Evolutionary conservation across 2,888 invertebrate species (phyloP).

Genomic region (Pseudococcus viburni): DNA sequence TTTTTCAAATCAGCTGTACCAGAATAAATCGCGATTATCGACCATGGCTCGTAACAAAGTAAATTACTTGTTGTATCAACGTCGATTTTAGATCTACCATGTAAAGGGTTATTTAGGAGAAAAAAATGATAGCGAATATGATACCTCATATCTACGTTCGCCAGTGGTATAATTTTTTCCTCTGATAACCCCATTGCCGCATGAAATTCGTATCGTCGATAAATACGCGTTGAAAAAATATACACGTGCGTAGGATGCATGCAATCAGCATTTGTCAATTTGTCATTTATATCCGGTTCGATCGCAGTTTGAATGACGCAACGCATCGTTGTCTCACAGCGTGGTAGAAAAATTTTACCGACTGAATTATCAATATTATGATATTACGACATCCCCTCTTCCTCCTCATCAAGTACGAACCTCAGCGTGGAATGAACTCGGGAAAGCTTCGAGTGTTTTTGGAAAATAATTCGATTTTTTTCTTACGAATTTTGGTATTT

Average conservation of each 20-base stretch:
- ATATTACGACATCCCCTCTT: no score
- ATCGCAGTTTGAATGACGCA: background rate
- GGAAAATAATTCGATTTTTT: no score
- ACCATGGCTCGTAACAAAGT: background rate
- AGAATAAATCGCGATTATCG: background rate
- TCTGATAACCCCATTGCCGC: background rate
- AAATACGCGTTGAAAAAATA: background rate
- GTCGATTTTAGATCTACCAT: background rate
- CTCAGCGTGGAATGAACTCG: no score
- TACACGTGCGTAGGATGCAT: constrained; percentile 5
- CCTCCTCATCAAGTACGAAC: no score
- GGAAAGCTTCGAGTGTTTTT: no score
- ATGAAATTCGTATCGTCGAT: constrained; percentile 23
- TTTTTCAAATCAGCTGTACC: background rate
- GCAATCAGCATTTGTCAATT: constrained; percentile 7
- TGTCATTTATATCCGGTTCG: constrained; percentile 1
- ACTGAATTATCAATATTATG: no score
- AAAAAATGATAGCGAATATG: background rate
- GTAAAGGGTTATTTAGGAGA: background rate
- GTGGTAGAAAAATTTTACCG: background rate
- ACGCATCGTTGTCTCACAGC: background rate
- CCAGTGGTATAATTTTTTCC: background rate
- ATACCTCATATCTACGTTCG: background rate
- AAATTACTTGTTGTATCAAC: background rate
- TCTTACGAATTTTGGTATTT: no score